Evolutionary conservation across 2,113 vertebrate species (phyloP), one percentile per base, ranked within the genome.

Genomic region (Anser brachyrhynchus): DNA sequence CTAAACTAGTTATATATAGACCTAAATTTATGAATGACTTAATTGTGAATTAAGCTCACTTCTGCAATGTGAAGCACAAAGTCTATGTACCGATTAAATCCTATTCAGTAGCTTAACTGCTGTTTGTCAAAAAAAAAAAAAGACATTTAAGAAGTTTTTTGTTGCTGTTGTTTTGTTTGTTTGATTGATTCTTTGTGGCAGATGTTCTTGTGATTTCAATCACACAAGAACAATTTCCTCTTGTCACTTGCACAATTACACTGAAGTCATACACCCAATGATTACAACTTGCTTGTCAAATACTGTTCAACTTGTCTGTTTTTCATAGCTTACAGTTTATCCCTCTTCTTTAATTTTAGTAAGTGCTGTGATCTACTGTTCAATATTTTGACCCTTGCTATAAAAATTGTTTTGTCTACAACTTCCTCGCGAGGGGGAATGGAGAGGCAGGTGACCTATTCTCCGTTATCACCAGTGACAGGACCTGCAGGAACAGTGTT

Each of bases 151-250:
- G 15, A 43, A 15, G 43, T 43, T 93, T 35, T 15, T 65, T 82
- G 35, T 93, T 39, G 23, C 64, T 80, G n/a, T 61, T 67, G 15
- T 66, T 91, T 25, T 86, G 8, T 46, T 91, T 64, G 1, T 89
- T 92, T 86, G 10, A n/a, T 91, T 62, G 2, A 87, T 93, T 76
- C 71, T 73, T 92, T 89, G 73, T 91, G 92, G 64, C 93, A 94
- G 93, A 96, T 91, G 82, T 93, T 89, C 81, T 82, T 69, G 35
- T 62, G 52, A 92, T 93, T 91, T 95, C 79, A 91, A 11, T 85
- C 71, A 94, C 35, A 21, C 33, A 51, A 76, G 41, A 94, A 79
- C 39, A 77, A 90, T 82, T 90, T 94, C 78, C 43, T 95, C 65
- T 82, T 83, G 75, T 75, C 64, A 37, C 33, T 92, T 70, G 18